These are phyloP conservation scores for Bombus pascuorum DNA, from an alignment of 1,140 invertebrate genomes.

Conservation along the genomic window DNA sequence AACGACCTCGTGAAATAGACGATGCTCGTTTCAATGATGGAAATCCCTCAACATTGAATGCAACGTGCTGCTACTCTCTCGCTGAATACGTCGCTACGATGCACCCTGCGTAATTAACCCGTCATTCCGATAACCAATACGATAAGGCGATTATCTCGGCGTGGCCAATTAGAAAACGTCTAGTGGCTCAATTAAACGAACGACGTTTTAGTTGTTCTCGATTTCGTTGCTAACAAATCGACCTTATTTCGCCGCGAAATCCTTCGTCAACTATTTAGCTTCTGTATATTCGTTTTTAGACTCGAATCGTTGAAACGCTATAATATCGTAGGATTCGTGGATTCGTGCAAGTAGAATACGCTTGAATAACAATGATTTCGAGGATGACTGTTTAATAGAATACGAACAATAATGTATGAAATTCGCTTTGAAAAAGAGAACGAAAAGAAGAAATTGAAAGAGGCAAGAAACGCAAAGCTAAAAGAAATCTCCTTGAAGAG, in stretches of 20 bases:
- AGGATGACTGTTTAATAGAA: no score
- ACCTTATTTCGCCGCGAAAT: not conserved
- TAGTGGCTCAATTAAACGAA: conserved; percentile 26
- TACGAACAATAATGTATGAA: not conserved
- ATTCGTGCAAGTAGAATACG: not conserved
- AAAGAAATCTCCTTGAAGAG: no score
- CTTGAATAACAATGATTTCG: no score
- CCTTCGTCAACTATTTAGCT: not conserved
- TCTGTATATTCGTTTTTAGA: not conserved
- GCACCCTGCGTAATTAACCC: conserved; percentile 52
- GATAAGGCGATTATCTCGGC: conserved; percentile 55
- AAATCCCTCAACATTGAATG: not conserved
- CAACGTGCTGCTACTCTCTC: not conserved
- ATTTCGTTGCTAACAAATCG: conserved; percentile 40
- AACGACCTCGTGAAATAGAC: conserved; percentile 6
- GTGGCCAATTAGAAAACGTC: conserved; percentile 54
- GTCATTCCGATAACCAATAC: conserved; percentile 56
- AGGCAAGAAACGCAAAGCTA: not conserved
- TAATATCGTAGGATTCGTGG: not conserved
- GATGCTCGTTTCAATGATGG: not conserved
- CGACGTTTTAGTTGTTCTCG: conserved; percentile 28
- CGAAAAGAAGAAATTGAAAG: not conserved
- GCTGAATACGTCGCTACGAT: conserved; percentile 19
- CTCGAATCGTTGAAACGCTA: not conserved
- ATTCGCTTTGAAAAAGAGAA: not conserved